phyloP scores from a whole-genome alignment of 2,888 invertebrate species.

The Barypeithes pellucidus region DNA sequence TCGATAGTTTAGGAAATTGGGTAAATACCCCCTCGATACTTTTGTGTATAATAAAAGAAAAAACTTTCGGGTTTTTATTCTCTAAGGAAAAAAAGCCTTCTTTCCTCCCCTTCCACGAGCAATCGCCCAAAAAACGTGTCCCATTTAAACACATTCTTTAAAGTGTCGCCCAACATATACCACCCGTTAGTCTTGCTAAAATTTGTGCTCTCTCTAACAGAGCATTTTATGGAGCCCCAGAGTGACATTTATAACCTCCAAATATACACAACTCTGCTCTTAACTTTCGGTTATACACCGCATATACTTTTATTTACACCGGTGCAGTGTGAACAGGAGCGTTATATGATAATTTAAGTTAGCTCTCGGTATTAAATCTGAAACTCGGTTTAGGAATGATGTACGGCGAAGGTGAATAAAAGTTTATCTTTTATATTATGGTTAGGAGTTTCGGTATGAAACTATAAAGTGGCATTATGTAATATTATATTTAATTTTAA shows the following conservation, averaged over 20 bases:
- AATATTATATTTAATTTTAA: too few relatives aligned
- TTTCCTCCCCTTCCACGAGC: too few relatives aligned
- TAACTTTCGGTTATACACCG: slow-evolving; percentile 38
- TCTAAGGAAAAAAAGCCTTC: background rate
- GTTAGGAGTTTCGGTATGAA: too few relatives aligned
- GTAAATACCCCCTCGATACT: too few relatives aligned
- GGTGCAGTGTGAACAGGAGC: slow-evolving; percentile 24
- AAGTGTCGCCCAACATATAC: background rate
- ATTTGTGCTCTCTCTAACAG: slow-evolving; percentile 1
- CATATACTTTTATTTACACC: slow-evolving; percentile 41
- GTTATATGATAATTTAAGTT: slow-evolving; percentile 35
- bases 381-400: slow-evolving; percentile 2
- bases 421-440: too few relatives aligned
- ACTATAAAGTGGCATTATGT: too few relatives aligned
- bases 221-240: slow-evolving; percentile 45
- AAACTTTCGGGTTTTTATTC: too few relatives aligned
- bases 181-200: slow-evolving; percentile 26
- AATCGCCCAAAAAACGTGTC: too few relatives aligned
- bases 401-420: background rate
- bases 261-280: slow-evolving; percentile 30
- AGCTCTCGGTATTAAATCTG: slow-evolving; percentile 25
- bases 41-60: too few relatives aligned
- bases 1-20: too few relatives aligned
- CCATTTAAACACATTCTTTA: background rate
- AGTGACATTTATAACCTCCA: slow-evolving; percentile 42